Evolutionary conservation across 2,888 invertebrate genomes (phyloP).

Genomic region (Brachypalpus laphriformis): DNA sequence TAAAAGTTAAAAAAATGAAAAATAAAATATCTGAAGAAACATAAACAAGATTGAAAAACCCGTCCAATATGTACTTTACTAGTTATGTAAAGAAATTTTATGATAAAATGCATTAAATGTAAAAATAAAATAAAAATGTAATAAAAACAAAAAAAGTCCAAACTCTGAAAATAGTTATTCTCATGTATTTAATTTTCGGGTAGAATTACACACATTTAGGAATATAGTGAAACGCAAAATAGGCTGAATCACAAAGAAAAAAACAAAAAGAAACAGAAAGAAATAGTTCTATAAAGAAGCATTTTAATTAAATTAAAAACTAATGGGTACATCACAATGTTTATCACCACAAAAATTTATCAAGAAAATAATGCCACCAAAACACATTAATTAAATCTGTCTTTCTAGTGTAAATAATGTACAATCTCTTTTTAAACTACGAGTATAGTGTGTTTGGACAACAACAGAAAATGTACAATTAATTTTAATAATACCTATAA

Average conservation of each 20-base stretch:
- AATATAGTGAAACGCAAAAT: conserved; percentile 64
- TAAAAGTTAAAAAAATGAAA: conserved; percentile 25
- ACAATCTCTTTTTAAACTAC: conserved; percentile 36
- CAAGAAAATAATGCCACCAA: conserved; percentile 68
- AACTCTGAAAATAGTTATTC: conserved; percentile 52
- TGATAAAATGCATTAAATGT: conserved; percentile 50
- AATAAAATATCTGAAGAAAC: conserved; percentile 62
- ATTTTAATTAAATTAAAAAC: conserved; percentile 15
- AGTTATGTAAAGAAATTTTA: conserved; percentile 62
- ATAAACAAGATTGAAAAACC: conserved; percentile 74
- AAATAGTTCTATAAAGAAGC: conserved; percentile 24
- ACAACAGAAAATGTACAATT: conserved; percentile 65
- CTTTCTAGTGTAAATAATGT: conserved; percentile 60
- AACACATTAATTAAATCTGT: conserved; percentile 14
- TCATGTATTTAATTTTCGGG: not conserved
- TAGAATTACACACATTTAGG: conserved; percentile 54
- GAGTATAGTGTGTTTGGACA: conserved; percentile 58
- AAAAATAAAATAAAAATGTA: conserved; percentile 18
- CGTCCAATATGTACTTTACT: conserved; percentile 73
- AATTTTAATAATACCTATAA: conserved; percentile 40
- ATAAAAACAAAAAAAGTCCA: conserved; percentile 51
- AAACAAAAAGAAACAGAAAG: too few species aligned
- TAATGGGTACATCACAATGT: conserved; percentile 29
- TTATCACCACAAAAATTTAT: conserved; percentile 61
- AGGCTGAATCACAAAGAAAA: conserved; percentile 55